These are phyloP conservation scores for Odontamblyopus rebecca DNA, from an alignment of 2,797 vertebrate genomes.

Conservation along the genomic window DNA sequence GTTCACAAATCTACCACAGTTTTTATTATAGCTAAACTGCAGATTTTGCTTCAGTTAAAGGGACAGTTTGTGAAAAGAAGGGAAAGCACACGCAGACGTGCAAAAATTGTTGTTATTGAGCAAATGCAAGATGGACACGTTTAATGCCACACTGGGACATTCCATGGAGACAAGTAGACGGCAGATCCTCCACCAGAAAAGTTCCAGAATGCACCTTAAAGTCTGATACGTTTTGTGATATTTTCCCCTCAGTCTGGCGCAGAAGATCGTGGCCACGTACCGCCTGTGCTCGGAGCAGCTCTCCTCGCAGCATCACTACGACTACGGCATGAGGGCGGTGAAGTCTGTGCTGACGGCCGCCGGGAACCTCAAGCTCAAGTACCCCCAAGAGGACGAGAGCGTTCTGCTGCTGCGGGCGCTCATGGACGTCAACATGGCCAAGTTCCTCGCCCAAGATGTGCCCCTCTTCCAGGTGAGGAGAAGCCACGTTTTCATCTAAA, in stretches of 20 bases:
- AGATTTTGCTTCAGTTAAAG: too few species aligned
- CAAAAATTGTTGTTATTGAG: too few species aligned
- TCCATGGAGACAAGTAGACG: too few species aligned
- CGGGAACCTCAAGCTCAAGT: conserved; percentile 91
- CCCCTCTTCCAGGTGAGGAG: conserved; percentile 88
- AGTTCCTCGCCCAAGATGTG: conserved; percentile 92
- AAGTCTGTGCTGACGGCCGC: conserved; percentile 95
- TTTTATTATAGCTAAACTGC: too few species aligned
- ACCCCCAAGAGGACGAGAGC: conserved; percentile 85
- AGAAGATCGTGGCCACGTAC: conserved; percentile 96
- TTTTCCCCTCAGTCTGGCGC: conserved; percentile 79
- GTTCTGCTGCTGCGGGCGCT: conserved; percentile 86
- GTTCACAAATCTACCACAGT: neutral
- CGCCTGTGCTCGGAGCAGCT: conserved; percentile 91
- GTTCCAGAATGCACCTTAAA: too few species aligned
- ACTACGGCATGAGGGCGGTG: conserved; percentile 93
- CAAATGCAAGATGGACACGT: too few species aligned
- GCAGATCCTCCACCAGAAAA: too few species aligned
- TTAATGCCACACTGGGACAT: too few species aligned
- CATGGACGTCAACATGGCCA: conserved; percentile 94
- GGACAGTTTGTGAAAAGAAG: too few species aligned
- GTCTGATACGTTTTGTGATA: neutral
- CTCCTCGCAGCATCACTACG: conserved; percentile 93
- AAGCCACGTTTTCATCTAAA: neutral
- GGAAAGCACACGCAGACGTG: too few species aligned